Evolutionary conservation across 1,140 invertebrate species (phyloP), one percentile per base, ranked within the genome.

Genomic region (Apocrypta bakeri): DNA sequence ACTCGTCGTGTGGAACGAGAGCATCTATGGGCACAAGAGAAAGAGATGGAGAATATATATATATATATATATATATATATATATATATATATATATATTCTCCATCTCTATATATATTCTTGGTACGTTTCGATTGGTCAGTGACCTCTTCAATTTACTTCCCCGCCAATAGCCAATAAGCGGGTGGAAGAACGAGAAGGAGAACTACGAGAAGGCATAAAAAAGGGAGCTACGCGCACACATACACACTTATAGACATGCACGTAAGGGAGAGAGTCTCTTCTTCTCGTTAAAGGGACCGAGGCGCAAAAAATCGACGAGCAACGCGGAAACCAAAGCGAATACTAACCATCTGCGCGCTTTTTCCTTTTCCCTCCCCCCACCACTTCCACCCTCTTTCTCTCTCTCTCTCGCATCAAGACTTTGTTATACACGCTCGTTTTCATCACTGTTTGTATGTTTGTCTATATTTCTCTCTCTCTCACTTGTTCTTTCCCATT

Each of bases 81-180:
- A n/a, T n/a, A n/a, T n/a, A n/a, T n/a, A n/a, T n/a, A n/a, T n/a
- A n/a, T n/a, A n/a, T n/a, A n/a, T n/a, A n/a, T n/a, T n/a, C n/a
- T n/a, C n/a, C n/a, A n/a, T n/a, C n/a, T n/a, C n/a, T n/a, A n/a
- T n/a, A n/a, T n/a, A n/a, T n/a, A n/a, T n/a, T n/a, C n/a, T n/a
- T n/a, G n/a, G 29, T 29, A 64, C 83, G 84, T 82, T 86, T 85
- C 86, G 81, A 88, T 86, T 87, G 87, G 87, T 87, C 87, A 85
- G 85, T 84, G 24, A 79, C 77, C 84, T 80, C 25, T 76, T 85
- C 80, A 82, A 75, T 83, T 84, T 75, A 79, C 79, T 78, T 74
- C 69, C 33, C 68, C 37, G 33, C 56, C 81, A 74, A 83, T 83
- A 69, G 72, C 81, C 81, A 79, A 83, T 83, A 83, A 83, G 81